Base-by-base conservation (phyloP, 1,140 invertebrate species). In the Brachionus rubens region DNA sequence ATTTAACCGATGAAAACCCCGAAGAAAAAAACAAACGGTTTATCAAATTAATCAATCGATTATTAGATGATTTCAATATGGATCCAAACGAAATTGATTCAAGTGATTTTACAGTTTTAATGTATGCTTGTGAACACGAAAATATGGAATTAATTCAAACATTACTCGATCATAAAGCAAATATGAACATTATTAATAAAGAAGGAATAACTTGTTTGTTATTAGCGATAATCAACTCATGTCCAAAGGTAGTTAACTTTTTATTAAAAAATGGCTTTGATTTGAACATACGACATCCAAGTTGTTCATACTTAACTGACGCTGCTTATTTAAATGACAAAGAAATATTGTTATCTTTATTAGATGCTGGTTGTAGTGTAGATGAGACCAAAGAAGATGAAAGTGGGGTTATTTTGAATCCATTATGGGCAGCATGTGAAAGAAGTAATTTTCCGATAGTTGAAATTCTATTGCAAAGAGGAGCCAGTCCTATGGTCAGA, bases 401-500 rank as follows among this genome's bases (percentile, higher is more conserved):
- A 54, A 72, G 16, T 41, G 68, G 68, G 4, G 46, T 72, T 7
- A 54, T 72, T 72, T 41, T 72, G 46, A 72, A 72, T 26, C 68
- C 68, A 14, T 16, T 72, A 1, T 72, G 68, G 68, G 68, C 68
- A 12, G 68, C 68, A 72, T 72, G 68, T n/a, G 68, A 72, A 72
- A 48, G 68, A 72, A 54, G 46, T 28, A 48, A 50, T 72, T 50
- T 48, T 19, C 10, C 36, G 30, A 50, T 72, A 14, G 68, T 72
- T 9, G 68, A 72, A 41, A 5, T 50, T 24, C 30, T 72, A 33
- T 12, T 72, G 12, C 3, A 54, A 48, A 72, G n/a, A 72, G 50
- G 68, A 16, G 68, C 68, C 0, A 41, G 50, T 50, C 43, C 68
- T 16, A 14, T 72, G 14, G 7, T 50, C 48, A 72, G 40, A 48